Evolutionary conservation across 1,140 invertebrate genomes (phyloP).

Genomic region (Frieseomelitta varia): DNA sequence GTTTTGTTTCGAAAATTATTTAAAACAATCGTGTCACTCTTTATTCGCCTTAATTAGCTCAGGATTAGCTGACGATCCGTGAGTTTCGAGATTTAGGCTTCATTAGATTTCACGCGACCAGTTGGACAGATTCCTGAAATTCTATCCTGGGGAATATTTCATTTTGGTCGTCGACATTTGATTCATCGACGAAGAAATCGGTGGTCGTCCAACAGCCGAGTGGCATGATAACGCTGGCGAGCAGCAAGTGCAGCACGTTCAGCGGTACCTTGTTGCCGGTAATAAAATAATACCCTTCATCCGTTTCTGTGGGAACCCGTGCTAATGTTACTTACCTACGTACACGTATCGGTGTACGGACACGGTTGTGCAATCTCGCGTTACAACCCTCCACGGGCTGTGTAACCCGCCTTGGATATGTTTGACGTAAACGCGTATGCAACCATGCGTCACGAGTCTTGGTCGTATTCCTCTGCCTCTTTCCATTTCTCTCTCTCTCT

Average conservation of each 20-base stretch:
- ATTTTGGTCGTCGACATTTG: no score
- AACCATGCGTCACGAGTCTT: conserved; percentile 17
- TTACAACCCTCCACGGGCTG: conserved; percentile 49
- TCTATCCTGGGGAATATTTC: not conserved
- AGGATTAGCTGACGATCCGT: not conserved
- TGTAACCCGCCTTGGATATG: conserved; percentile 48
- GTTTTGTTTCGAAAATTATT: not conserved
- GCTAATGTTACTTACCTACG: conserved; percentile 6
- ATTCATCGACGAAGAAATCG: conserved; percentile 31
- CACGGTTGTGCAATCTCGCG: conserved; percentile 35
- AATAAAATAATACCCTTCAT: conserved; percentile 61
- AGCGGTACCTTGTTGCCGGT: conserved; percentile 58
- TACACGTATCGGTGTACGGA: not conserved
- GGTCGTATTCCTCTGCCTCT: not conserved
- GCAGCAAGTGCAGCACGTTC: conserved; percentile 44
- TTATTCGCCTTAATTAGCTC: no score
- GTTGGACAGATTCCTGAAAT: not conserved
- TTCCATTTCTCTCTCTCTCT: not conserved
- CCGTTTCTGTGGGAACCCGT: conserved; percentile 33
- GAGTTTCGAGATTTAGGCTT: not conserved
- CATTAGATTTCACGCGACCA: not conserved
- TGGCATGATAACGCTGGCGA: conserved; percentile 42
- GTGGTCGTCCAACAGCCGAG: conserved; percentile 42
- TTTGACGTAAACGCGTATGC: conserved; percentile 54
- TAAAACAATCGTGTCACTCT: no score